Base-by-base conservation (phyloP, 2,888 invertebrate genomes). In the Itoplectis maculator region DNA sequence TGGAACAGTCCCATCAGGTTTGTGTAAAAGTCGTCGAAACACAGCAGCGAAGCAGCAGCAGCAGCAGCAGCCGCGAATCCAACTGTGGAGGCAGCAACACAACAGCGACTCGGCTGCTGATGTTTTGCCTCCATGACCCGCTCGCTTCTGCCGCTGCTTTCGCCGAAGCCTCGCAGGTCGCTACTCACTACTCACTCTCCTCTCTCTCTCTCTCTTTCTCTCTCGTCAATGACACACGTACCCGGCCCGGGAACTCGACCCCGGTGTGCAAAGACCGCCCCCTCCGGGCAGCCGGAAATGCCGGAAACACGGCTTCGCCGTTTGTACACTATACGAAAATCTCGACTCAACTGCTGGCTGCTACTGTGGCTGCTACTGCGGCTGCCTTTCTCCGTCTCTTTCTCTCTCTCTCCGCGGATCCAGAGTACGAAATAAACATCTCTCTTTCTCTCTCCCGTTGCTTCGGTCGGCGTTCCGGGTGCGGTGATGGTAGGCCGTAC, bases 11-110 rank as follows among this genome's bases (percentile, higher is more conserved):
- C 20, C 45, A 23, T 20, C 20, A 13, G 63, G 51, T 69, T 70
- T 69, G 20, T 73, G 54, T 79, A 72, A 73, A 69, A 81, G 40
- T 82, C 65, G 75, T 76, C 68, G 75, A 74, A 82, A 79, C 79
- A 79, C n/a, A 69, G 66, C 59, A 56, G 54, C 9, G 35, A 77
- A 29, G 29, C 29, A 29, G 29, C n/a, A n/a, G n/a, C n/a, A n/a
- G n/a, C n/a, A n/a, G n/a, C n/a, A n/a, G n/a, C n/a, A n/a, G n/a
- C n/a, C n/a, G 29, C 29, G 79, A 54, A 69, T 69, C 59, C 20
- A 69, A 56, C 66, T 42, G 73, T 65, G 66, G 81, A 73, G 40
- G 72, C 77, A 85, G 47, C 40, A 61, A 15, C 37, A 15, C 8
- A 56, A 11, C 29, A 0, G 13, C 29, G 13, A 29, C 29, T 2